These are phyloP conservation scores for Propithecus deckenii DNA, from an alignment of 2,797 vertebrate genomes.

Conservation along the genomic window DNA sequence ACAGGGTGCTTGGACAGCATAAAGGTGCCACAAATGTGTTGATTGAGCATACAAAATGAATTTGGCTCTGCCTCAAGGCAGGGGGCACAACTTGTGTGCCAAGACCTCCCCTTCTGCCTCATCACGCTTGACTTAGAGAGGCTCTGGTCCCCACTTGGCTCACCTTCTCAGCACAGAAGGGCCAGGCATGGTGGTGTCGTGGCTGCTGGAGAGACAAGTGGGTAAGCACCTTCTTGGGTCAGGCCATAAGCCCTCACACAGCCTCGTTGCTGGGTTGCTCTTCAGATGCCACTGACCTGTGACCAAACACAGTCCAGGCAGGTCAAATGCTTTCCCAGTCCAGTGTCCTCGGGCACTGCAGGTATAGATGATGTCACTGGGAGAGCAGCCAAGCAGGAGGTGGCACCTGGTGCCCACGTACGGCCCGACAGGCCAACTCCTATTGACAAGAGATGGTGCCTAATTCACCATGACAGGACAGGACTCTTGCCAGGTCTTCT, in stretches of 20 bases:
- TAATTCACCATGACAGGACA: neutral
- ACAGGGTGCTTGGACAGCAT: neutral
- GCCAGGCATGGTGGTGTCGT: neutral
- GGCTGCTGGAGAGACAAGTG: neutral
- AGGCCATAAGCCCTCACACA: neutral
- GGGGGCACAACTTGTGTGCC: neutral
- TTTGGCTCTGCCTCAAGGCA: neutral
- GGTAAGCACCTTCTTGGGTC: neutral
- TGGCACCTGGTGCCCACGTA: neutral
- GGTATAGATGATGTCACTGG: conserved; percentile 6
- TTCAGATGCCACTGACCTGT: neutral
- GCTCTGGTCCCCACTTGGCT: neutral
- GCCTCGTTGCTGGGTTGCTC: neutral
- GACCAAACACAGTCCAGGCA: neutral
- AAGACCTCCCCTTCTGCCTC: neutral
- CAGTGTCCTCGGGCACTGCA: neutral
- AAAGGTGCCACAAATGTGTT: neutral
- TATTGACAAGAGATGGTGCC: neutral
- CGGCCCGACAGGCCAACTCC: neutral
- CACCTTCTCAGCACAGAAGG: neutral
- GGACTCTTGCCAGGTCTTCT: neutral
- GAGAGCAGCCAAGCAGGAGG: conserved; percentile 39
- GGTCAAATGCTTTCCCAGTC: neutral
- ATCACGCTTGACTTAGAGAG: neutral
- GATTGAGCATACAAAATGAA: neutral